phyloP scores from a whole-genome alignment of 1,140 invertebrate genomes.

The Holcopasites calliopsidis region DNA sequence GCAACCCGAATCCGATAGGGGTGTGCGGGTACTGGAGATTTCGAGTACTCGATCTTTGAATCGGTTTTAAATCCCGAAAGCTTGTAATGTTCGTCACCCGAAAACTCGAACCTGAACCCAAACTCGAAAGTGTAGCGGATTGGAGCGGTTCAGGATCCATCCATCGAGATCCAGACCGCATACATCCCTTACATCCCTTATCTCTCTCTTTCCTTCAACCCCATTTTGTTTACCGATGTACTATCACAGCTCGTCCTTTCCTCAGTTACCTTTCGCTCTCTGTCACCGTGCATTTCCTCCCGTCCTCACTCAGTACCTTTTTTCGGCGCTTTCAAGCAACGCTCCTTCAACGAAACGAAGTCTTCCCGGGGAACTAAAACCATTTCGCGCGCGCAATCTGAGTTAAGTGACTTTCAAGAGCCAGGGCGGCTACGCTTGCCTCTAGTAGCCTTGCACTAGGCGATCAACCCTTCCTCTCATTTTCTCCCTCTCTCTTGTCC shows the following conservation, averaged over 20 bases:
- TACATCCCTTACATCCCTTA: not conserved
- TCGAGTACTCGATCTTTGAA: no score
- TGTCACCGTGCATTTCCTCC: conserved; percentile 24
- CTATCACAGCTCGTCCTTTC: not conserved
- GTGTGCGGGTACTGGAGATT: no score
- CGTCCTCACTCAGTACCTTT: conserved; percentile 14
- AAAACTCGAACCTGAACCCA: no score
- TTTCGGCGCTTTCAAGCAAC: conserved; percentile 59
- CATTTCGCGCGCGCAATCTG: conserved; percentile 79
- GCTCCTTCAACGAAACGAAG: conserved; percentile 65
- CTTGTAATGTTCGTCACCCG: no score
- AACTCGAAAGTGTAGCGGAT: no score
- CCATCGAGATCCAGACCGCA: no score
- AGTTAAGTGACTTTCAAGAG: conserved; percentile 80
- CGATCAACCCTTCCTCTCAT: conserved; percentile 45
- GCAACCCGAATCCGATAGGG: no score
- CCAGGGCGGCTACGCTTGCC: conserved; percentile 73
- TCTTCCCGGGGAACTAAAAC: conserved; percentile 77
- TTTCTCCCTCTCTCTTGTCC: conserved; percentile 7
- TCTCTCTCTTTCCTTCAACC: not conserved
- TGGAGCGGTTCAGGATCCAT: no score
- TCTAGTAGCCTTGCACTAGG: conserved; percentile 36
- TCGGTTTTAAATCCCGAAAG: no score
- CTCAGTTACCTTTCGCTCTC: conserved; percentile 14
- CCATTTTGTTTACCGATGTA: not conserved